A percentile compares a stretch with the other conserved stretches of the same genome.
phyloP scores from a whole-genome alignment of 2,113 vertebrate genomes.

The Martes martes region DNA sequence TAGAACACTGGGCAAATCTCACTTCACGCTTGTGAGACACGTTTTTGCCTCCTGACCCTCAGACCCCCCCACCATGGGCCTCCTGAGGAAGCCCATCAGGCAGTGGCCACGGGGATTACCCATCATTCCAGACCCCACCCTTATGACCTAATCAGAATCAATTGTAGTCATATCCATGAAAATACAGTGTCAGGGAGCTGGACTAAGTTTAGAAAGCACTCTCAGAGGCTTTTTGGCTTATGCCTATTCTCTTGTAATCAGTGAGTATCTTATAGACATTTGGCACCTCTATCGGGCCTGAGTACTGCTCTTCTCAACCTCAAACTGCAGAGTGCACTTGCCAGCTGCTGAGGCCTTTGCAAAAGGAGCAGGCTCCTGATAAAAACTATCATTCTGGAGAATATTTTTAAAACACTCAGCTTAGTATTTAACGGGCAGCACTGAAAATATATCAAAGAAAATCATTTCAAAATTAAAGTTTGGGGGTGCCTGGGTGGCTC shows the following conservation, averaged over 20 bases:
- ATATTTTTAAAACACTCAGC: neutral
- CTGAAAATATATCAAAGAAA: conserved; percentile 24
- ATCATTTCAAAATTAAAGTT: conserved; percentile 10
- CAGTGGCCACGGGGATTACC: neutral
- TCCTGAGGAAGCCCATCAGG: neutral
- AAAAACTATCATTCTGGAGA: neutral
- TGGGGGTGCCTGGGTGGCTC: too few species aligned
- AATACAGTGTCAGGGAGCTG: neutral
- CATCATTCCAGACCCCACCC: neutral
- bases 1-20: neutral
- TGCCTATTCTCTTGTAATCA: neutral
- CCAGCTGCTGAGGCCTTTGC: neutral
- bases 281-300: neutral
- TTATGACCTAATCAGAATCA: neutral
- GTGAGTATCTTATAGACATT: neutral
- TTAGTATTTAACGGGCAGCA: neutral
- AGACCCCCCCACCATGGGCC: neutral
- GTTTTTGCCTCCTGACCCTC: neutral
- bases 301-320: neutral
- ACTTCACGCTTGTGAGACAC: neutral
- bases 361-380: neutral
- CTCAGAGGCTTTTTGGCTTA: neutral
- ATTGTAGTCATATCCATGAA: neutral
- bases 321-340: neutral
- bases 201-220: neutral